Evolutionary conservation across 2,888 invertebrate species (phyloP), one percentile per base, ranked within the genome.

Genomic region (Temnothorax ravouxi): DNA sequence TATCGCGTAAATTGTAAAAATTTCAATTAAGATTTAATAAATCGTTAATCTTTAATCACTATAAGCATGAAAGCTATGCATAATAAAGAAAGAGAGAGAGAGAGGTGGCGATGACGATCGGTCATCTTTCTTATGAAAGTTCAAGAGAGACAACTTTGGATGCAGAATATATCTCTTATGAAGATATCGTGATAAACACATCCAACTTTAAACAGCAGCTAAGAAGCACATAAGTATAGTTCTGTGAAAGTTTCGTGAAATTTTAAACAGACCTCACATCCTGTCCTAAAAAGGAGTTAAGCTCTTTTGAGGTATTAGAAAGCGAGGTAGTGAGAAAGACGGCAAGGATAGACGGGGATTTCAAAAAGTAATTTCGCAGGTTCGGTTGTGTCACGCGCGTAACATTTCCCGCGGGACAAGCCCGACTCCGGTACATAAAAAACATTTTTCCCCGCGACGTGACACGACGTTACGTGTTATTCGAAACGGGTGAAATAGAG

Each of bases 341-440:
- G 52, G 47, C 21, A 38, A 44, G 59, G 47, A 34, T 47, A 76
- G 54, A 52, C 29, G 52, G 38, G 61, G 62, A 79, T 67, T 83
- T 85, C 76, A 83, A 85, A 86, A 86, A 85, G 86, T 86, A 86
- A 85, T 86, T 86, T 85, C 75, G 86, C 66, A 83, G 76, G 83
- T 86, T 85, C 74, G 83, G 79, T 76, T 54, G 67, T 85, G 85
- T 86, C 83, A 85, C 66, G 79, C 64, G 74, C 62, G 62, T 67
- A 80, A 86, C 83, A 85, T 85, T 85, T 76, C 86, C 85, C 86
- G 71, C 66, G 86, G 86, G 86, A 86, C 85, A 75, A 80, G 47
- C 85, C 59, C 54, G 74, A 61, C 59, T 77, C 50, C n/a, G 75
- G 67, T 86, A 86, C 85, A 86, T 85, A 85, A 86, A 83, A 86